phyloP scores from a whole-genome alignment of 2,113 vertebrate species.

The Pristiophorus japonicus region DNA sequence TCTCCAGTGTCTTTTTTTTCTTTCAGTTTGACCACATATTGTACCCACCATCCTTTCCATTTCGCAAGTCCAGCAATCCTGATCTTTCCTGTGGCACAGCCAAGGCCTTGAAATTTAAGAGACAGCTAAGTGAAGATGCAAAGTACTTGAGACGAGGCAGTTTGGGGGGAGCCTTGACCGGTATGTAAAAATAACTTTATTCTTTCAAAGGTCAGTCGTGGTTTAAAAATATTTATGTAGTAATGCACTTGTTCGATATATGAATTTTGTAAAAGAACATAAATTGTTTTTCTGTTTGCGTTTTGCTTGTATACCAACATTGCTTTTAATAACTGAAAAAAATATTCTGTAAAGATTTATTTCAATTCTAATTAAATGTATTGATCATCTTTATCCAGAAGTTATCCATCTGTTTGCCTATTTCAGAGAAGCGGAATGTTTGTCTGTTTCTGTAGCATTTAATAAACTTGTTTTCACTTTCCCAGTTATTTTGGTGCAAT shows the following conservation, averaged over 20 bases:
- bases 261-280: neutral
- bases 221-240: too few species aligned
- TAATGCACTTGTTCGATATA: too few species aligned
- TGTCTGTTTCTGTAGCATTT: neutral
- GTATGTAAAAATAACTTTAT: conserved; percentile 46
- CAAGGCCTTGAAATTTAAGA: conserved; percentile 66
- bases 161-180: conserved; percentile 81
- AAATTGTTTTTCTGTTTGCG: neutral
- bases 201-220: neutral
- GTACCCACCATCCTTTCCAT: conserved; percentile 65
- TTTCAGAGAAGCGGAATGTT: neutral
- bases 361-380: neutral
- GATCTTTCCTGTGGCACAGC: conserved; percentile 63
- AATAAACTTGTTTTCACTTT: neutral
- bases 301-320: neutral
- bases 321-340: neutral
- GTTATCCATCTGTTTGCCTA: neutral
- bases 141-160: conserved; percentile 77
- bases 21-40: conserved; percentile 81
- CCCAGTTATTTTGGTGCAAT: neutral
- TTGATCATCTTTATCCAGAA: neutral
- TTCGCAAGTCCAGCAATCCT: conserved; percentile 80
- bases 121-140: conserved; percentile 78
- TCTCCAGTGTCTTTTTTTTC: conserved; percentile 37
- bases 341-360: neutral